These are phyloP conservation scores for Diadegma fenestrale DNA, from an alignment of 2,888 invertebrate species.

Conservation along the genomic window DNA sequence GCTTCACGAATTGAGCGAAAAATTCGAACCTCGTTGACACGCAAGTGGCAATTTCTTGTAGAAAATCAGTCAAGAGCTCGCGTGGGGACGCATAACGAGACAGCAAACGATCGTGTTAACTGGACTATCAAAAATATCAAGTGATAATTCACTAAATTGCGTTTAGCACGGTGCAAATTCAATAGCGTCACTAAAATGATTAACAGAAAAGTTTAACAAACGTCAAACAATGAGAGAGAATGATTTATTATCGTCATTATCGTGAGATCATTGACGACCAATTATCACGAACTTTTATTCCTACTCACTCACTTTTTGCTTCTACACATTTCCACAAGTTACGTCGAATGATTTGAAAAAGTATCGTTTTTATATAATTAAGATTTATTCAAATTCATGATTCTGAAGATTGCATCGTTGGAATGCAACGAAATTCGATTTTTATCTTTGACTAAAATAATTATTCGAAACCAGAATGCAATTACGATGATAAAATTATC, in stretches of 20 bases:
- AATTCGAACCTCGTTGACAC: not conserved
- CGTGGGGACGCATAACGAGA: not conserved
- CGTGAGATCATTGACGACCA: not conserved
- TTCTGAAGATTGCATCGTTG: no score
- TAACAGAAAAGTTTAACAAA: not conserved
- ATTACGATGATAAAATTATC: no score
- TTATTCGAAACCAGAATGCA: no score
- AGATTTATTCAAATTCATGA: not conserved
- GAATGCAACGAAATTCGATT: no score
- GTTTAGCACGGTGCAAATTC: not conserved
- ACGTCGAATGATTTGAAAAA: not conserved
- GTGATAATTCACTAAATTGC: not conserved
- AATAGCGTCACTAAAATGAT: no score
- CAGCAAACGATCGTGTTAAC: not conserved
- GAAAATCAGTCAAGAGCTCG: not conserved
- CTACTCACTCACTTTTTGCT: not conserved
- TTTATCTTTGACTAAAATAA: no score
- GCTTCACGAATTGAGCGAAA: not conserved
- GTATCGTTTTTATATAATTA: not conserved
- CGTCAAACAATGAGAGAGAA: not conserved
- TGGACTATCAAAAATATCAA: not conserved
- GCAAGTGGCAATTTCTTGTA: constrained; percentile 4
- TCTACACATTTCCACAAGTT: not conserved
- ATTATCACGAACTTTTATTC: not conserved
- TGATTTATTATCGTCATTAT: not conserved